Evolutionary conservation across 2,113 vertebrate genomes (phyloP).

Genomic region (Rousettus leschenaultii): DNA sequence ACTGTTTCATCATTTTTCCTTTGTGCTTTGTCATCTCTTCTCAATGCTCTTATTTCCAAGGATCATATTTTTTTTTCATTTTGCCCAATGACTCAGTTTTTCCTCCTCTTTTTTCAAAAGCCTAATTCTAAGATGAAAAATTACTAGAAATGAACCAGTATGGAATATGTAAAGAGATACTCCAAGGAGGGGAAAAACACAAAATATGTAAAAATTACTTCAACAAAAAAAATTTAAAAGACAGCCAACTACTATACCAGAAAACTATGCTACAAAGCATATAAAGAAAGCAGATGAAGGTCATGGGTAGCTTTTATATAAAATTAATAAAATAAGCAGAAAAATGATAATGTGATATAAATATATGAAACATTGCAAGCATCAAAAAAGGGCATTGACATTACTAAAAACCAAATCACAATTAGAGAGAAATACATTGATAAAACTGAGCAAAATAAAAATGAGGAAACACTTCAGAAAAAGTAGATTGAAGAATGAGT

Average conservation of each 20-base stretch:
- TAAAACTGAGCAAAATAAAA: conserved; percentile 18
- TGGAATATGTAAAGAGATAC: background rate
- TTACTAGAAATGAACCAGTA: background rate
- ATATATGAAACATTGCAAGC: background rate
- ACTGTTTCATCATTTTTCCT: background rate
- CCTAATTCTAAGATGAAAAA: background rate
- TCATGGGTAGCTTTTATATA: background rate
- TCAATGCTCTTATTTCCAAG: background rate
- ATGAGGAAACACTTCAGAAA: background rate
- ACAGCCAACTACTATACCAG: background rate
- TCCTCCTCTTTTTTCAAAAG: background rate
- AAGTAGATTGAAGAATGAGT: background rate
- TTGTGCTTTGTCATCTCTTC: background rate
- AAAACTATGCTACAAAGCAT: background rate
- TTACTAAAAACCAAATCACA: background rate
- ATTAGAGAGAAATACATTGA: background rate
- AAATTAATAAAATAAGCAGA: background rate
- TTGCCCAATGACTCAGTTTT: background rate
- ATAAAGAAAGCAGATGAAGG: background rate
- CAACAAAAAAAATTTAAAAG: background rate
- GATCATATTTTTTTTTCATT: background rate
- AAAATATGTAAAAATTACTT: background rate
- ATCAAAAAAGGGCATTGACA: background rate
- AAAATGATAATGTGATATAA: conserved; percentile 18
- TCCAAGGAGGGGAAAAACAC: background rate